Base-by-base conservation (phyloP, 2,888 invertebrate species). In the Caenorhabditis zanzibari region DNA sequence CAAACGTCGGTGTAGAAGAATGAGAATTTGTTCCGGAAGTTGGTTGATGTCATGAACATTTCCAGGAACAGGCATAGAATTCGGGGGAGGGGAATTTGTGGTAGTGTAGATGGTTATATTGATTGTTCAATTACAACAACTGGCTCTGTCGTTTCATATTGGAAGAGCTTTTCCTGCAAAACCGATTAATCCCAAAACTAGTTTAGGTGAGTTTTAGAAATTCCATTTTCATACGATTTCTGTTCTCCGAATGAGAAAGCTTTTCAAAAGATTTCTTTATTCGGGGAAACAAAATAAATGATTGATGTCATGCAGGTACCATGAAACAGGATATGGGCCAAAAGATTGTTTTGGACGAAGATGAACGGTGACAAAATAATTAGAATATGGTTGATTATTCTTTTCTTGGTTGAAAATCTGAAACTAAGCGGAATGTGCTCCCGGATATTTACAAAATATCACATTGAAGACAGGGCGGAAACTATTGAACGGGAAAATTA, bases 381-480 rank as follows among this genome's bases (percentile, higher is more conserved):
- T 10, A 14, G 24, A 54, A 54, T 26, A 26, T 26, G 49, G 19
- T 6, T 19, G 14, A 52, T 52, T 10, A 6, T 52, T 52, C 22
- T 26, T 54, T 6, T 19, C n/a, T 44, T 16, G n/a, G 24, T 41
- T 16, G 35, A 16, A 47, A 61, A 35, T 22, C 16, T 10, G 26
- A 63, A 63, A 73, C 52, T 32, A 52, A 58, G 66, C 38, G 41
- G 58, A 49, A 26, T 26, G 47, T 66, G 44, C 71, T 72, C 79
- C 71, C 79, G 71, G 71, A 79, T 79, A 79, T 79, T 79, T 79
- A 79, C 79, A 79, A 72, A 79, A 79, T 71, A 79, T 79, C 79
- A 79, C 79, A 79, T 61, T 79, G 79, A 63, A 69, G 64, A 71
- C 79, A 58, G 52, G 61, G 71, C 71, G 71, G 9, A 47, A 56